phyloP scores from a whole-genome alignment of 2,888 invertebrate genomes.

The Gymnoscelis rufifasciata region DNA sequence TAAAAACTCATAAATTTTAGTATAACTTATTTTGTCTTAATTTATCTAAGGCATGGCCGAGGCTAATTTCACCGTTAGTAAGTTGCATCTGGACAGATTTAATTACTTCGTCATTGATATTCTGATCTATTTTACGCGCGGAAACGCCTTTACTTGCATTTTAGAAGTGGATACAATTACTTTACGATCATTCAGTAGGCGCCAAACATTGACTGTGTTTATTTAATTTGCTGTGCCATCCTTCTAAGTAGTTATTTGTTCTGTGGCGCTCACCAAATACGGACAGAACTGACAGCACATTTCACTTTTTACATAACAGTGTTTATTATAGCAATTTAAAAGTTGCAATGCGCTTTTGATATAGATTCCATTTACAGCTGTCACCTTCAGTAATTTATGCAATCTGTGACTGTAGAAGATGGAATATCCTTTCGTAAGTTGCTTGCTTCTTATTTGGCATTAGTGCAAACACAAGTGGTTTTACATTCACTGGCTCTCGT shows the following conservation, averaged over 20 bases:
- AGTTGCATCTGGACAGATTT: constrained; percentile 16
- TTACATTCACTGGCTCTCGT: constrained; percentile 6
- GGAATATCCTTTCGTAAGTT: constrained; percentile 4
- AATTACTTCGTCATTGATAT: constrained; percentile 9
- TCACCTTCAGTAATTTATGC: constrained; percentile 7
- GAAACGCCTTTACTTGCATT: constrained; percentile 13
- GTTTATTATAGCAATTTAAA: constrained; percentile 3
- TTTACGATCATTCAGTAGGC: constrained; percentile 2
- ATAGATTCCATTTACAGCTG: constrained; percentile 9
- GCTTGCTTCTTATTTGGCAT: constrained; percentile 14
- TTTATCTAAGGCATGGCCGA: constrained; percentile 7
- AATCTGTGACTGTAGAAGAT: constrained; percentile 12
- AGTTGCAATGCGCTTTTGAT: constrained; percentile 7
- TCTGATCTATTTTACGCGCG: constrained; percentile 9
- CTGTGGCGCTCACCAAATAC: constrained; percentile 7
- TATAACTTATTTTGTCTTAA: not conserved
- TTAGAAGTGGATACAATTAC: constrained; percentile 3
- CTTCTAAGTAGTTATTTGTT: constrained; percentile 8
- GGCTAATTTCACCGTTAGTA: constrained; percentile 7
- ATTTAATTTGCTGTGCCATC: constrained; percentile 10
- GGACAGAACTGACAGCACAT: not conserved
- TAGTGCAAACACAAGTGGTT: constrained; percentile 11
- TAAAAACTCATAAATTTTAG: too few species aligned
- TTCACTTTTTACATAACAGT: constrained; percentile 1
- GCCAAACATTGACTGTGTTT: constrained; percentile 13